Evolutionary conservation across 2,113 vertebrate species (phyloP).

Genomic region (Uria aalge): DNA sequence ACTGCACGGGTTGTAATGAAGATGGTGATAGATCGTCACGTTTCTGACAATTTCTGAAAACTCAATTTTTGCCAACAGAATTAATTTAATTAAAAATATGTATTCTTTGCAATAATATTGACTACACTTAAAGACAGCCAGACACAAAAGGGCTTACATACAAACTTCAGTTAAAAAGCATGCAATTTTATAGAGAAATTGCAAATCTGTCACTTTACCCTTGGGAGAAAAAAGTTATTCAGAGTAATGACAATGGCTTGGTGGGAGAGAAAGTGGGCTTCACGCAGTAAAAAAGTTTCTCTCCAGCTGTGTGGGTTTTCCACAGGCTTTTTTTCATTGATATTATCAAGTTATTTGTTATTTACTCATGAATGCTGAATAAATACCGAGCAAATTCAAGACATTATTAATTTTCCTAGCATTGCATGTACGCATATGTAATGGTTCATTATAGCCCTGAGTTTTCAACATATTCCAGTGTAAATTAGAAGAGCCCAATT

Average conservation of each 20-base stretch:
- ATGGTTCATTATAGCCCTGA: conserved; percentile 21
- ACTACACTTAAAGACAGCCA: neutral
- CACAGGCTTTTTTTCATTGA: neutral
- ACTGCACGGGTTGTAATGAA: neutral
- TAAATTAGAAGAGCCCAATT: conserved; percentile 33
- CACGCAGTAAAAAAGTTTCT: neutral
- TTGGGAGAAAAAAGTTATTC: neutral
- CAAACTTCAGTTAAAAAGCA: neutral
- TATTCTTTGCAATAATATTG: neutral
- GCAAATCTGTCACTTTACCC: neutral
- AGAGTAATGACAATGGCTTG: conserved; percentile 10
- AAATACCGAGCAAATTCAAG: conserved; percentile 1
- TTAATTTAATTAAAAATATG: neutral
- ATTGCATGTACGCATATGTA: neutral
- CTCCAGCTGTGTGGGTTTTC: conserved; percentile 10
- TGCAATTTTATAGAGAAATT: conserved; percentile 15
- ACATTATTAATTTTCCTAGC: conserved; percentile 7
- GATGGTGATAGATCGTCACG: neutral
- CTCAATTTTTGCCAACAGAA: neutral
- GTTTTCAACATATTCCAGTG: neutral
- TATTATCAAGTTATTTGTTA: conserved; percentile 51
- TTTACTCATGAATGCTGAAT: conserved; percentile 29
- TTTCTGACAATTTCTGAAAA: neutral
- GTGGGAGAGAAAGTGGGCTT: conserved; percentile 34
- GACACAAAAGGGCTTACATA: neutral